A percentile compares a stretch with the other conserved stretches of the same genome.
Evolutionary conservation across 2,113 vertebrate genomes (phyloP).

Genomic region (Calonectris borealis): DNA sequence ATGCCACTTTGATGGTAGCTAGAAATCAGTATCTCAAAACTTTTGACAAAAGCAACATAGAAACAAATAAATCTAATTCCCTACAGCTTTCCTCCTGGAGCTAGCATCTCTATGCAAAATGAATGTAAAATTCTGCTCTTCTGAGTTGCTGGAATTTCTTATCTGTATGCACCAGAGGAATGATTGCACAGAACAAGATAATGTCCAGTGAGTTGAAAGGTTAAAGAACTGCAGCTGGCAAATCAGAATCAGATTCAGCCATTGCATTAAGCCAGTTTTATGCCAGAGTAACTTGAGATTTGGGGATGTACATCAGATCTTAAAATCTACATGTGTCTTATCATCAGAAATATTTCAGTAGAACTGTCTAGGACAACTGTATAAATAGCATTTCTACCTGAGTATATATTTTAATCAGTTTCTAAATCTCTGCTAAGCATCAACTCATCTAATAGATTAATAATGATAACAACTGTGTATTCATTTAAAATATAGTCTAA

Average conservation of each 20-base stretch:
- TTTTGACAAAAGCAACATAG: background rate
- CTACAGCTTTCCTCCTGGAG: background rate
- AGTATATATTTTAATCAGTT: background rate
- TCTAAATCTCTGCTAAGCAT: background rate
- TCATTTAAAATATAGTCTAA: background rate
- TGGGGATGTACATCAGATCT: background rate
- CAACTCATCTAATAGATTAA: background rate
- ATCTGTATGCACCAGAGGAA: background rate
- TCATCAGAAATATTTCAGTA: background rate
- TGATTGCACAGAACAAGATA: background rate
- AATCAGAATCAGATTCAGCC: background rate
- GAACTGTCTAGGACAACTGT: background rate
- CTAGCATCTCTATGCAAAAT: background rate
- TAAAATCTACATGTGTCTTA: background rate
- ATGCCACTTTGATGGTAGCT: background rate
- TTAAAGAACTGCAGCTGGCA: background rate
- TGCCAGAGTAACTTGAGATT: background rate
- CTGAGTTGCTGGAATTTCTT: background rate
- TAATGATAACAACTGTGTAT: background rate
- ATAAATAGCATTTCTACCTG: background rate
- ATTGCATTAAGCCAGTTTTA: background rate
- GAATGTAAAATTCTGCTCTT: background rate
- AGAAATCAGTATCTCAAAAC: background rate
- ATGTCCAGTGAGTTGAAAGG: background rate
- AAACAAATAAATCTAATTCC: background rate